Base-by-base conservation (phyloP, 2,797 vertebrate genomes). In the Propithecus perrieri region DNA sequence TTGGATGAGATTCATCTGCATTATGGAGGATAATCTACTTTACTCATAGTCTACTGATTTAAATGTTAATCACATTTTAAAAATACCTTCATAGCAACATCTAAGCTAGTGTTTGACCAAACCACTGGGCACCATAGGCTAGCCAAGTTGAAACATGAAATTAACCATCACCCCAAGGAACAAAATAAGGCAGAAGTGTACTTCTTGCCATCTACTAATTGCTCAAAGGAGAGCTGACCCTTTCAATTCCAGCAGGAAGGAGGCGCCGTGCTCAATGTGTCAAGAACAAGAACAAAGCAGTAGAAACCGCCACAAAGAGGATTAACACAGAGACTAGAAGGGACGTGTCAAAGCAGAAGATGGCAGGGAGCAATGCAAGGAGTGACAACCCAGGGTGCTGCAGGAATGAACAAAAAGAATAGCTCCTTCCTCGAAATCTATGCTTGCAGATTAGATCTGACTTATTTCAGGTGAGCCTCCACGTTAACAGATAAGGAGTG, bases 321-420 rank as follows among this genome's bases (percentile, higher is more conserved):
- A 97, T 97, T 95, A 91, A 96, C 96, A 85, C 59, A 94, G 95
- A 96, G 76, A 94, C 15, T 55, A 38, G 59, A 98, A 57, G 87
- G 89, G 95, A 95, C 41, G 80, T 94, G 55, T 94, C 59, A 92
- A 89, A 97, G 91, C 46, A 0, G 69, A 75, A 84, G 63, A n/a
- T 3, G 1, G 20, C 17, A 6, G 48, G 41, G 22, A 41, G 12
- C 0, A 0, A n/a, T 8, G 13, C 85, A 94, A 74, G 8, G 0
- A 24, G 53, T 2, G 59, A 72, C 53, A 88, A 72, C 35, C 78
- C 78, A 50, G 84, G 91, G 95, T 24, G 63, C 72, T 89, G 12
- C 84, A 92, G 46, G 18, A 69, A 86, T 38, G 88, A 96, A 92
- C 26, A 94, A 61, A 61, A 53, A 15, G 10, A 2, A 2, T 20